Conservation (phyloP, 2,888 invertebrate species). For the Cosmopolites sordidus region DNA sequence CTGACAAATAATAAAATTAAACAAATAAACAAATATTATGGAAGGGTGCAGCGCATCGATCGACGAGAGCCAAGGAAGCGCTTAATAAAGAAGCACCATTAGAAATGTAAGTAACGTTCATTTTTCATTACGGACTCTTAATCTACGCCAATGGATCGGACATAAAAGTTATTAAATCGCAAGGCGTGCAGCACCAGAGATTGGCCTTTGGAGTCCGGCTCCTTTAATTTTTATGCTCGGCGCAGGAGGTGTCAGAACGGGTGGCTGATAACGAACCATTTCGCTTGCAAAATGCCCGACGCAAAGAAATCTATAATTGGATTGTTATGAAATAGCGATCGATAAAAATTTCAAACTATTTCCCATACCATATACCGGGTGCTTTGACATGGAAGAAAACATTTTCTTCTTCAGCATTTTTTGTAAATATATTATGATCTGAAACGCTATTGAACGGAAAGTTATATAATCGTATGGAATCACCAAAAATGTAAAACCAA, state of each 20-base stretch:
- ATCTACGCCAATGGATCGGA: conserved; percentile 40
- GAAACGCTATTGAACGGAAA: too few species aligned
- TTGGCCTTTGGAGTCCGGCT: conserved; percentile 39
- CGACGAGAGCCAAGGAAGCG: too few species aligned
- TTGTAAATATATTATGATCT: too few species aligned
- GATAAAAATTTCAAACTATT: conserved; percentile 19
- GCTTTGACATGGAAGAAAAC: background rate
- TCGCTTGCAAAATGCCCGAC: conserved; percentile 28
- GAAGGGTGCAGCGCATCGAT: too few species aligned
- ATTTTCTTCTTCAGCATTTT: too few species aligned
- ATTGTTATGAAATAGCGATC: conserved; percentile 28
- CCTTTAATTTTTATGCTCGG: conserved; percentile 39
- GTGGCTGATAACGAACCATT: conserved; percentile 28
- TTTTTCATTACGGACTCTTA: conserved; percentile 41
- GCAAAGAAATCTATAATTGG: conserved; percentile 30
- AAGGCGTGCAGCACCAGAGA: conserved; percentile 40
- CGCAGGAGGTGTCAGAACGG: conserved; percentile 33
- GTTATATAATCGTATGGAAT: too few species aligned
- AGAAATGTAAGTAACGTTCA: conserved; percentile 36
- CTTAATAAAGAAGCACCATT: too few species aligned
- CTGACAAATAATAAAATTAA: too few species aligned
- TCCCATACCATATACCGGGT: conserved; percentile 7
- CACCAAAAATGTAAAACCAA: too few species aligned
- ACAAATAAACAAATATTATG: too few species aligned
- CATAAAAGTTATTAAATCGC: conserved; percentile 41